Percentiles rank a stretch among this genome's conserved stretches.
These are phyloP conservation scores for Nemoura dubitans DNA, from an alignment of 2,888 invertebrate species.

Conservation along the genomic window DNA sequence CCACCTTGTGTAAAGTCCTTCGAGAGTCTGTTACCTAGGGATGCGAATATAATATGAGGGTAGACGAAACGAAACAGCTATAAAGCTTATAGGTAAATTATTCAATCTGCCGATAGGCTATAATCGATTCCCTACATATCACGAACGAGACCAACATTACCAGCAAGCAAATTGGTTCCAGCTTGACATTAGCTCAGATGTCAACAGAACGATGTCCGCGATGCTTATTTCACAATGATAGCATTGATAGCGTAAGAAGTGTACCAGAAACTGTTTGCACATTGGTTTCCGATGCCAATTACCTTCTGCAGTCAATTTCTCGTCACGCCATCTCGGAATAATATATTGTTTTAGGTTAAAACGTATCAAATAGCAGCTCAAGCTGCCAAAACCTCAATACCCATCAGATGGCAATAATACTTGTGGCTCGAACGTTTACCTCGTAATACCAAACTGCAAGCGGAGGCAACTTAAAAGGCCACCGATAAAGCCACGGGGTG, in stretches of 20 bases:
- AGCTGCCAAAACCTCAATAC: neutral
- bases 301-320: neutral
- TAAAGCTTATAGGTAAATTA: slow-evolving; percentile 26
- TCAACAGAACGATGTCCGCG: neutral
- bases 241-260: neutral
- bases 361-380: neutral
- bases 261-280: neutral
- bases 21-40: neutral
- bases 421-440: neutral
- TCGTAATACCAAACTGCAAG: neutral
- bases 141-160: neutral
- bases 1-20: neutral
- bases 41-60: neutral
- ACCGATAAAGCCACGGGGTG: neutral
- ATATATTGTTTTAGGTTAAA: neutral
- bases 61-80: neutral
- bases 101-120: slow-evolving; percentile 27
- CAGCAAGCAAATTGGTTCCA: neutral
- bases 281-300: neutral
- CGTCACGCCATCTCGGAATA: neutral
- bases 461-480: slow-evolving; percentile 4
- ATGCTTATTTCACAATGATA: neutral
- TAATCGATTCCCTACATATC: neutral
- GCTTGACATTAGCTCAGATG: neutral
- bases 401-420: neutral